A percentile compares a stretch with the other conserved stretches of the same genome.
These are phyloP conservation scores for Cheilosia vernalis DNA, from an alignment of 2,888 invertebrate species.

Conservation along the genomic window DNA sequence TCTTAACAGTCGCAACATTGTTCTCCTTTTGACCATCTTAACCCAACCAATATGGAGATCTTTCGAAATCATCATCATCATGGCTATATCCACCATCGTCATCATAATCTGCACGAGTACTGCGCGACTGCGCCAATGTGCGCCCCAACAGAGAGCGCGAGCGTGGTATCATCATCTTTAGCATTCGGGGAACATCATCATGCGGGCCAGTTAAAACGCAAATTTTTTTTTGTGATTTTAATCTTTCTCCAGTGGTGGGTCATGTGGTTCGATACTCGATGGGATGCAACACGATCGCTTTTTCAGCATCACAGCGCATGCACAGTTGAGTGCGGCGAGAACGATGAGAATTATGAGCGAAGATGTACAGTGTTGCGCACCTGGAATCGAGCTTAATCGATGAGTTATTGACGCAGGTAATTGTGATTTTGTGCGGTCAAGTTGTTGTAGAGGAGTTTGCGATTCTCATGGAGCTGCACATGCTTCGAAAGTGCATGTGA, in stretches of 20 bases:
- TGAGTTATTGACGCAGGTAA: not conserved
- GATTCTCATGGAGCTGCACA: too few relatives aligned
- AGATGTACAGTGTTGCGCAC: not conserved
- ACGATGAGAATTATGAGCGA: constrained; percentile 28
- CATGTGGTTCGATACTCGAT: constrained; percentile 74
- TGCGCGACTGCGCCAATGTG: not conserved
- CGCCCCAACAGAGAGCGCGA: constrained; percentile 24
- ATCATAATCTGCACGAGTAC: constrained; percentile 42
- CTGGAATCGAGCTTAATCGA: not conserved
- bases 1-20: constrained; percentile 36
- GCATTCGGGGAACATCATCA: constrained; percentile 67
- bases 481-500: too few relatives aligned
- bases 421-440: too few relatives aligned
- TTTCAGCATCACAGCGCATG: constrained; percentile 29
- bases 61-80: constrained; percentile 53
- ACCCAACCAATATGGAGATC: constrained; percentile 40
- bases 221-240: constrained; percentile 58
- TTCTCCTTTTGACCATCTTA: constrained; percentile 57
- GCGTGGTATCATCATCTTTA: constrained; percentile 60
- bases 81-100: constrained; percentile 37
- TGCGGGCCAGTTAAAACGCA: constrained; percentile 73
- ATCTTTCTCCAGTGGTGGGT: constrained; percentile 62
- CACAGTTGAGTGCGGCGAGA: not conserved
- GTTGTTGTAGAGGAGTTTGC: too few relatives aligned
- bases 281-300: constrained; percentile 73